Base-by-base conservation (phyloP, 2,888 invertebrate species). In the Troides helena region DNA sequence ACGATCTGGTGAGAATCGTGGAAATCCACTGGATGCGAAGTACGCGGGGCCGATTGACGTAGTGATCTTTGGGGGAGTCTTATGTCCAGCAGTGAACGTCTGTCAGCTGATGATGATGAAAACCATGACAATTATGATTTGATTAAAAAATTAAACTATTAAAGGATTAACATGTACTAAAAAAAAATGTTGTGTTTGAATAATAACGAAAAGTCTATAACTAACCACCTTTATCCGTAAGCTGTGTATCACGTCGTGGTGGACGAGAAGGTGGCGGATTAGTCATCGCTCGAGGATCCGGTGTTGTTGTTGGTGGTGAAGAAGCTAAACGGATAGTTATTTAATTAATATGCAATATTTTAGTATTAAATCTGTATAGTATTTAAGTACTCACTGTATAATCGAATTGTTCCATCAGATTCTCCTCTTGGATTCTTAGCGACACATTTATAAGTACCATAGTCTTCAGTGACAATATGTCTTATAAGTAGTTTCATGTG, bases 381-480 rank as follows among this genome's bases (percentile, higher is more conserved):
- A 23, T 60, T 39, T 43, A n/a, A 68, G 23, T 14, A 95, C 97
- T 96, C 93, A 98, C 98, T 96, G 88, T 98, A 97, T 74, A 98
- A 94, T 77, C 97, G 95, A 85, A 98, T 98, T 73, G 96, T 96
- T 75, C 98, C 98, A 88, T 97, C 97, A 63, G 97, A 98, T 86
- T 97, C 97, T 73, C 98, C 97, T 75, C 98, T 94, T 70, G 97
- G 97, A 92, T 98, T 98, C 90, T 98, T 98, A 72, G 98, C 96
- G 36, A 96, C 95, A 77, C 97, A 97, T 86, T 97, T 97, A 87
- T 97, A 98, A 66, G 95, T 96, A 36, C 97, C 98, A 83, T 96
- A 97, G 88, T 98, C 98, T 77, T 94, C 94, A 75, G 94, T 94
- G 79, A 95, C 94, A 69, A 98, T 95, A 84, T 96, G 95, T 78